Conservation (phyloP, 2,888 invertebrate genomes). For the Punctoribates punctum region DNA sequence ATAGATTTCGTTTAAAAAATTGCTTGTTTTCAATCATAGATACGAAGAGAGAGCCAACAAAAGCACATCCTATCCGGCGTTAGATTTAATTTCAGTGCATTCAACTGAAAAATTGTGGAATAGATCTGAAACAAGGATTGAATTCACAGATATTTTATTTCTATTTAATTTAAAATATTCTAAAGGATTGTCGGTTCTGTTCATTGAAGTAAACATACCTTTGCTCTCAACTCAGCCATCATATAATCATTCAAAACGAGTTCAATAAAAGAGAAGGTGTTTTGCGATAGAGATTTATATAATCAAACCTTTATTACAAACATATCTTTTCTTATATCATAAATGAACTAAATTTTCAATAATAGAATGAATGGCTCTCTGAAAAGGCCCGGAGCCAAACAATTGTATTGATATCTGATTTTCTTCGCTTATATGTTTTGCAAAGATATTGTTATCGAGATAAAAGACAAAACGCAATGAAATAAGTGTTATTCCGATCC, state of each 20-base stretch:
- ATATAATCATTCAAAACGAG: background rate
- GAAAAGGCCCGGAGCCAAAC: background rate
- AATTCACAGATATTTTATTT: background rate
- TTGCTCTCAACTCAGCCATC: background rate
- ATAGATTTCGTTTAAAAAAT: background rate
- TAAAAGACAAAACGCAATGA: background rate
- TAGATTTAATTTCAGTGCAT: conserved; percentile 33
- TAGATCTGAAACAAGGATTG: background rate
- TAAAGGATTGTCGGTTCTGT: background rate
- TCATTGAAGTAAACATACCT: conserved; percentile 10
- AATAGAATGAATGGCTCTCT: background rate
- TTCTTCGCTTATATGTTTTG: background rate
- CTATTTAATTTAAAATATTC: conserved; percentile 30
- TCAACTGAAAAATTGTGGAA: conserved; percentile 26
- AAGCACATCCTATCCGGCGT: background rate
- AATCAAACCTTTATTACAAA: background rate
- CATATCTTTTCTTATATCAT: background rate
- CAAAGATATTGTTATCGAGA: background rate
- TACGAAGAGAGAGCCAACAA: background rate
- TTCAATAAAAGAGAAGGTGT: background rate
- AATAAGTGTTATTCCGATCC: background rate
- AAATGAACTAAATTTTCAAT: conserved; percentile 18
- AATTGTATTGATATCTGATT: background rate
- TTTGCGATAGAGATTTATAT: background rate
- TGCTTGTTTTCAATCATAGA: background rate